Percentiles rank a stretch among this genome's conserved stretches.
These are phyloP conservation scores for Dreissena polymorpha DNA, from an alignment of 1,140 invertebrate genomes.

Conservation along the genomic window DNA sequence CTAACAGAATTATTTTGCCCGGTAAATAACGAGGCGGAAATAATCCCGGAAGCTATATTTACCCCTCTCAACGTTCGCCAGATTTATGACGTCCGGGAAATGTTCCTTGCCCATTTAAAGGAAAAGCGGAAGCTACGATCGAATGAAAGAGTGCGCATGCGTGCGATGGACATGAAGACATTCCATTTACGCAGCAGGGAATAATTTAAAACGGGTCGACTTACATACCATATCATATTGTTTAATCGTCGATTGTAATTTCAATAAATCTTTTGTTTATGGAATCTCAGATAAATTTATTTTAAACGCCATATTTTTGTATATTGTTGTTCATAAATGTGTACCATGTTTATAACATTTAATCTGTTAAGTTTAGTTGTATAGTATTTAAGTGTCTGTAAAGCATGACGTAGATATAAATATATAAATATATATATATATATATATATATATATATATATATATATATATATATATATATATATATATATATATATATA, in stretches of 20 bases:
- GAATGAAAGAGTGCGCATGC: conserved; percentile 8
- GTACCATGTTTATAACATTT: neutral
- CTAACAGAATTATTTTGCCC: conserved; percentile 19
- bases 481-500: too few relatives aligned
- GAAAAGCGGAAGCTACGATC: neutral
- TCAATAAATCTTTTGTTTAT: too few relatives aligned
- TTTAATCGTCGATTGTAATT: neutral
- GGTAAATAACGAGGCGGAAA: neutral
- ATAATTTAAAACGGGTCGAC: neutral
- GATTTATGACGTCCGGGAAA: conserved; percentile 15
- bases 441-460: too few relatives aligned
- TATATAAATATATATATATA: too few relatives aligned
- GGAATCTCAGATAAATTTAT: neutral
- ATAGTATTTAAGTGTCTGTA: too few relatives aligned
- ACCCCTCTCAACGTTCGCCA: neutral
- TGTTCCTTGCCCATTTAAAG: conserved; percentile 27
- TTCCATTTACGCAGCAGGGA: conserved; percentile 21
- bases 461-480: too few relatives aligned
- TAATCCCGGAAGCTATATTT: neutral
- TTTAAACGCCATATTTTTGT: neutral
- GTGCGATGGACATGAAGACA: conserved; percentile 48
- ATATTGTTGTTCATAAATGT: neutral
- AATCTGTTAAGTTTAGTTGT: neutral
- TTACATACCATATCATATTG: neutral
- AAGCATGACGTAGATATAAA: too few relatives aligned